These are phyloP conservation scores for Tetramorium bicarinatum DNA, from an alignment of 2,888 invertebrate genomes.

Conservation along the genomic window DNA sequence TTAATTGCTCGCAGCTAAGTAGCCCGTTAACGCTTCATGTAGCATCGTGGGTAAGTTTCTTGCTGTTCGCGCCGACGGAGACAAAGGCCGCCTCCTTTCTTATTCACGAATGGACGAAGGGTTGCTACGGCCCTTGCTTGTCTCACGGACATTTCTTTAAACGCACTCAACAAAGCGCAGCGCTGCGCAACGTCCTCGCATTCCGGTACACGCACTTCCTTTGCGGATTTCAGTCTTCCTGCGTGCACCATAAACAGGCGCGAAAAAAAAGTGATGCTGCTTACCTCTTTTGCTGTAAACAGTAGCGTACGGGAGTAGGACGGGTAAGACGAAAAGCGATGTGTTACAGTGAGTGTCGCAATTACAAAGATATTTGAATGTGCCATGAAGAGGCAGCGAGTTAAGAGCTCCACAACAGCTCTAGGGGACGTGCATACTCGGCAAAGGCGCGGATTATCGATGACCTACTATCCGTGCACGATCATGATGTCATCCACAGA, in stretches of 20 bases:
- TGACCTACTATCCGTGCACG: conserved; percentile 41
- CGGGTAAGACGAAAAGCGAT: conserved; percentile 24
- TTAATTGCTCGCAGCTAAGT: conserved; percentile 34
- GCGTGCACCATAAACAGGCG: conserved; percentile 66
- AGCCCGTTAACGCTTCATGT: conserved; percentile 34
- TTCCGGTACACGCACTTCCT: conserved; percentile 63
- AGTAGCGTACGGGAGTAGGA: conserved; percentile 56
- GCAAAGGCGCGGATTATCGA: conserved; percentile 30
- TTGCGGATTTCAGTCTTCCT: conserved; percentile 65
- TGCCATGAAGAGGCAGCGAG: conserved; percentile 44
- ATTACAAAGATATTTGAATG: conserved; percentile 62
- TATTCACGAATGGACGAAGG: conserved; percentile 31
- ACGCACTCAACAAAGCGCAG: background rate
- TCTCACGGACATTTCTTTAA: conserved; percentile 19
- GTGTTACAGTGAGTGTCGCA: conserved; percentile 41
- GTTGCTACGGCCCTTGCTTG: conserved; percentile 14
- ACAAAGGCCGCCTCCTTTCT: conserved; percentile 23
- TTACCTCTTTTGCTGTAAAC: conserved; percentile 68
- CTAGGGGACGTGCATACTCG: background rate
- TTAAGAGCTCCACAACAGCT: conserved; percentile 11
- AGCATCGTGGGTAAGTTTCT: conserved; percentile 47
- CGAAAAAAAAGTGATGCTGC: conserved; percentile 70
- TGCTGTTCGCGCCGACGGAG: background rate
- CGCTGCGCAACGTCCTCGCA: conserved; percentile 45
- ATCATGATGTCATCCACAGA: background rate